phyloP scores from a whole-genome alignment of 1,140 invertebrate species.

The Papilio machaon region DNA sequence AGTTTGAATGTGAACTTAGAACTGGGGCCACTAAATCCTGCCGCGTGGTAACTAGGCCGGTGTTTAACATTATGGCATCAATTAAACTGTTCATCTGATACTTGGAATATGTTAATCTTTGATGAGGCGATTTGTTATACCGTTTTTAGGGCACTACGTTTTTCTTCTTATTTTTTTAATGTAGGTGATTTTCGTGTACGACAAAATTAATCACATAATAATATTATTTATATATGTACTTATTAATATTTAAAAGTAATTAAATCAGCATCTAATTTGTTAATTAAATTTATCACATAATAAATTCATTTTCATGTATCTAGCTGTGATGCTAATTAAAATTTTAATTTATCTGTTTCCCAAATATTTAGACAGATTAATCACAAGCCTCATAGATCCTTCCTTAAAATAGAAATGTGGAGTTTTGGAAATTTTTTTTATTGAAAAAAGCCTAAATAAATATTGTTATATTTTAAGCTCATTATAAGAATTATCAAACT shows the following conservation, averaged over 20 bases:
- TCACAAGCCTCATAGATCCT: not conserved
- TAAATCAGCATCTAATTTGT: constrained; percentile 20
- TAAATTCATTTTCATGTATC: constrained; percentile 10
- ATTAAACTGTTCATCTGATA: constrained; percentile 19
- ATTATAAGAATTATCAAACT: not conserved
- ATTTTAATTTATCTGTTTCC: not conserved
- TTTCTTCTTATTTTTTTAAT: not conserved
- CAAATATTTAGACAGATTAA: not conserved
- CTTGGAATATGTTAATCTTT: constrained; percentile 1
- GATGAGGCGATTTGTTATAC: not conserved
- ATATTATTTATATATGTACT: constrained; percentile 22
- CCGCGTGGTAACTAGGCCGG: constrained; percentile 33
- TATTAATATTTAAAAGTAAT: constrained; percentile 29
- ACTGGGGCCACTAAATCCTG: constrained; percentile 36
- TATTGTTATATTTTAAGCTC: not conserved
- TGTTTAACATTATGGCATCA: not conserved
- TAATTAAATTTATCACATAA: constrained; percentile 14
- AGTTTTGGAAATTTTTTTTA: not conserved
- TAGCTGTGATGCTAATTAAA: not conserved
- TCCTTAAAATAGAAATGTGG: not conserved
- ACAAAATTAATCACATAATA: not conserved
- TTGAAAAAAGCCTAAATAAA: not conserved
- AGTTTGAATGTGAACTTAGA: constrained; percentile 35
- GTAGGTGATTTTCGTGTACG: too few relatives aligned
- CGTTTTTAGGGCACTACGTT: not conserved